Evolutionary conservation across 2,113 vertebrate genomes (phyloP).

Genomic region (Toxotes jaculatrix): DNA sequence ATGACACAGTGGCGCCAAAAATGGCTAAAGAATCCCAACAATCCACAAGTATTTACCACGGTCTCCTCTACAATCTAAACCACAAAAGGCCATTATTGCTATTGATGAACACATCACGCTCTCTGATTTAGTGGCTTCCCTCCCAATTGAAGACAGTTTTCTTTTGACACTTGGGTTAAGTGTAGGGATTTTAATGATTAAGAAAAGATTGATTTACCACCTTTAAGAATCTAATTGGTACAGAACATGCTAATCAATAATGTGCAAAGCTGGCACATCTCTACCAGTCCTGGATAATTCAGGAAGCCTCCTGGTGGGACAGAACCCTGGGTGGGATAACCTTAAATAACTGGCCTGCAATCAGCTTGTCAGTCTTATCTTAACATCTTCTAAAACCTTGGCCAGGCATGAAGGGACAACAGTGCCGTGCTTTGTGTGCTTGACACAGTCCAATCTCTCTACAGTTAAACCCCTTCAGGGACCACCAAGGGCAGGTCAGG

Average conservation of each 20-base stretch:
- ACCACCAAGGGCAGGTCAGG: constrained; percentile 34
- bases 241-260: too few relatives aligned
- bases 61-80: background rate
- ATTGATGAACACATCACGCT: background rate
- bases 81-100: background rate
- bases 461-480: constrained; percentile 21
- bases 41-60: background rate
- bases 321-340: background rate
- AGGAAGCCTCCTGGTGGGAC: background rate
- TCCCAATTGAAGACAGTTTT: too few relatives aligned
- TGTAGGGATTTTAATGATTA: too few relatives aligned
- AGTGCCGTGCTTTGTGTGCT: constrained; percentile 20
- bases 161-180: too few relatives aligned
- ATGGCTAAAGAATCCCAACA: background rate
- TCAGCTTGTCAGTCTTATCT: constrained; percentile 15
- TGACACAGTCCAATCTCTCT: constrained; percentile 7
- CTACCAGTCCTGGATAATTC: constrained; percentile 6
- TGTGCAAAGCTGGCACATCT: too few relatives aligned
- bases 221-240: too few relatives aligned
- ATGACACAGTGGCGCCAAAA: constrained; percentile 22
- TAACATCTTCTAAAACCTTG: constrained; percentile 10
- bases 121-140: background rate
- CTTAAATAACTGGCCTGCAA: constrained; percentile 1
- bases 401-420: constrained; percentile 2
- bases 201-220: too few relatives aligned